Evolutionary conservation across 2,888 invertebrate genomes (phyloP).

Genomic region (Cryptocephalus moraei): DNA sequence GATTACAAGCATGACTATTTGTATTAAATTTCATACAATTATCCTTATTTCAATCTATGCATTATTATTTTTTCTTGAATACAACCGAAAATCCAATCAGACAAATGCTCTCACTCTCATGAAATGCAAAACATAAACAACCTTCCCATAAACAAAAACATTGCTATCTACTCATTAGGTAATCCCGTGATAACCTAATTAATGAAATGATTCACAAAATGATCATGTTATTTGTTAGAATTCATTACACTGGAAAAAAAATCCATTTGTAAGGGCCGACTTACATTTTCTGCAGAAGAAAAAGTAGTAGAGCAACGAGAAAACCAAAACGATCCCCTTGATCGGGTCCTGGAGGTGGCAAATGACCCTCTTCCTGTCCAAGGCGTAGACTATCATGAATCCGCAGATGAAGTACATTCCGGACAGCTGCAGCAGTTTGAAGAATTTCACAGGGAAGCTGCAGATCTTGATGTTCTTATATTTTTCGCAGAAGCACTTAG

Average conservation of each 20-base stretch:
- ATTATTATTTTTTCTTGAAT: too few relatives aligned
- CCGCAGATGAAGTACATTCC: conserved; percentile 38
- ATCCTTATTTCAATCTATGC: too few relatives aligned
- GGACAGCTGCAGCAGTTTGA: conserved; percentile 37
- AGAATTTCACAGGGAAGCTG: conserved; percentile 35
- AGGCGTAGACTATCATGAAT: conserved; percentile 41
- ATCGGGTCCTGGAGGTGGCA: conserved; percentile 53
- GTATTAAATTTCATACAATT: too few relatives aligned
- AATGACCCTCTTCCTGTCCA: conserved; percentile 45
- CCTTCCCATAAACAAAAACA: too few relatives aligned
- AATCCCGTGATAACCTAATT: neutral
- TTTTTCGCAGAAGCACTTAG: conserved; percentile 24
- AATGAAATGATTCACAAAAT: too few relatives aligned
- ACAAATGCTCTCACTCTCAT: too few relatives aligned
- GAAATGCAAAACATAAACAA: too few relatives aligned
- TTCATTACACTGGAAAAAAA: too few relatives aligned
- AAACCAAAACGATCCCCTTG: conserved; percentile 46
- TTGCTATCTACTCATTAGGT: neutral
- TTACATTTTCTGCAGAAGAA: conserved; percentile 50
- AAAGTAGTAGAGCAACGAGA: conserved; percentile 48
- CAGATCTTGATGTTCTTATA: conserved; percentile 23
- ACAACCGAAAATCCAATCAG: too few relatives aligned
- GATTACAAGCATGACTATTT: too few relatives aligned
- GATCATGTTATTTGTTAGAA: too few relatives aligned
- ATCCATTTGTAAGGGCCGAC: conserved; percentile 14